A percentile compares a stretch with the other conserved stretches of the same genome.
phyloP scores from a whole-genome alignment of 2,888 invertebrate species.

The Lepidochitona cinerea region DNA sequence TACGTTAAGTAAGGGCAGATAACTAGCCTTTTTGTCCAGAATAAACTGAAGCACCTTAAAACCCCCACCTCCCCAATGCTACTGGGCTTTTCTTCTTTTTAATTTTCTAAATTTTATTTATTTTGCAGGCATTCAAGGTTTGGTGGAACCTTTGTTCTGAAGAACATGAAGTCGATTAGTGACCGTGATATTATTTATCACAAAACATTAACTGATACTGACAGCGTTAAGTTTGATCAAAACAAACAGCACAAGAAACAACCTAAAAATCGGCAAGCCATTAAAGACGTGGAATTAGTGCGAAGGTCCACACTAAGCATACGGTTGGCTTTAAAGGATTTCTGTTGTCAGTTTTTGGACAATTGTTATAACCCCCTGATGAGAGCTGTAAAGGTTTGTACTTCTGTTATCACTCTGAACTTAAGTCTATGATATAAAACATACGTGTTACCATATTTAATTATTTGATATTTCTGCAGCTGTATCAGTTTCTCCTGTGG shows the following conservation, averaged over 20 bases:
- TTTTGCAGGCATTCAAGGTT: conserved; percentile 87
- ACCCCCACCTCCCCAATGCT: no score
- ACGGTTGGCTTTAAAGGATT: conserved; percentile 88
- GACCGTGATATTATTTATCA: conserved; percentile 88
- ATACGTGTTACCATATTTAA: no score
- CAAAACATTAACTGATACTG: conserved; percentile 85
- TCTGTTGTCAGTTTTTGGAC: conserved; percentile 92
- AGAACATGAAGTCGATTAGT: conserved; percentile 93
- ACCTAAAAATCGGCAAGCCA: conserved; percentile 83
- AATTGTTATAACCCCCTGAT: conserved; percentile 95
- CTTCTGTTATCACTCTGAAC: no score
- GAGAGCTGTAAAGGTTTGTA: conserved; percentile 85
- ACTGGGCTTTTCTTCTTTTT: no score
- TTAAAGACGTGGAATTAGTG: conserved; percentile 77
- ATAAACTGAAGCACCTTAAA: no score
- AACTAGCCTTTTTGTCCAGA: no score
- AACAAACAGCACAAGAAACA: conserved; percentile 80
- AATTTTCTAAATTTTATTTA: no score
- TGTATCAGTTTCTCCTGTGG: no score
- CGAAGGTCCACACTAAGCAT: conserved; percentile 91
- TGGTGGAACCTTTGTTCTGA: conserved; percentile 92
- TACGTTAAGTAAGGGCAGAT: no score
- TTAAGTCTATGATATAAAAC: no score
- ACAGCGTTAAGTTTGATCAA: conserved; percentile 83
- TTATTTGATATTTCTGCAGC: no score